phyloP scores from a whole-genome alignment of 2,113 vertebrate genomes.

The Dissostichus mawsoni region DNA sequence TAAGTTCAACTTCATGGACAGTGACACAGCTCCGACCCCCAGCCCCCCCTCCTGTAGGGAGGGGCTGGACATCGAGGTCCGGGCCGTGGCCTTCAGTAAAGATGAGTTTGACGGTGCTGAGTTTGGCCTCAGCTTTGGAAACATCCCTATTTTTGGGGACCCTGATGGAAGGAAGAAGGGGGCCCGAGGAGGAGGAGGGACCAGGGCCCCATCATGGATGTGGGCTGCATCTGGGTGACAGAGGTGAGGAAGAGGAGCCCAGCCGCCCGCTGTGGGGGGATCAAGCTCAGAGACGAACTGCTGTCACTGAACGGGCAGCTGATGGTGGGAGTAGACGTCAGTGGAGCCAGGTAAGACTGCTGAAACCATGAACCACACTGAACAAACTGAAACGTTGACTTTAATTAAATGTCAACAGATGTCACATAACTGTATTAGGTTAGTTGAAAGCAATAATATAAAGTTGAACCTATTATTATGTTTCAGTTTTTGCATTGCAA shows the following conservation, averaged over 20 bases:
- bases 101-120: conserved; percentile 80
- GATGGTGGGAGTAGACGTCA: conserved; percentile 96
- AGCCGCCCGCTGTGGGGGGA: conserved; percentile 87
- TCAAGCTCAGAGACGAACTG: conserved; percentile 93
- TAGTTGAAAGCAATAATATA: no score
- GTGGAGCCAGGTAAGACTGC: conserved; percentile 90
- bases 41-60: conserved; percentile 37
- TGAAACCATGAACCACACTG: background rate
- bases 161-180: conserved; percentile 89
- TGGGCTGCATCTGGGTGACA: conserved; percentile 97
- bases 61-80: conserved; percentile 88
- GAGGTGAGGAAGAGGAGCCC: conserved; percentile 95
- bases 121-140: conserved; percentile 94
- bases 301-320: conserved; percentile 96
- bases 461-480: no score
- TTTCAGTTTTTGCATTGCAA: no score
- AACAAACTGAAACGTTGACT: no score
- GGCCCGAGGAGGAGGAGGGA: conserved; percentile 86
- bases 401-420: no score
- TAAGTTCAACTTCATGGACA: conserved; percentile 91
- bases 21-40: conserved; percentile 61
- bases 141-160: conserved; percentile 95
- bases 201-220: conserved; percentile 89
- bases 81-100: conserved; percentile 88
- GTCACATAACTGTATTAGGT: no score